Evolutionary conservation across 2,797 vertebrate genomes (phyloP), one percentile per base, ranked within the genome.

Genomic region (Hoplostethus atlanticus): DNA sequence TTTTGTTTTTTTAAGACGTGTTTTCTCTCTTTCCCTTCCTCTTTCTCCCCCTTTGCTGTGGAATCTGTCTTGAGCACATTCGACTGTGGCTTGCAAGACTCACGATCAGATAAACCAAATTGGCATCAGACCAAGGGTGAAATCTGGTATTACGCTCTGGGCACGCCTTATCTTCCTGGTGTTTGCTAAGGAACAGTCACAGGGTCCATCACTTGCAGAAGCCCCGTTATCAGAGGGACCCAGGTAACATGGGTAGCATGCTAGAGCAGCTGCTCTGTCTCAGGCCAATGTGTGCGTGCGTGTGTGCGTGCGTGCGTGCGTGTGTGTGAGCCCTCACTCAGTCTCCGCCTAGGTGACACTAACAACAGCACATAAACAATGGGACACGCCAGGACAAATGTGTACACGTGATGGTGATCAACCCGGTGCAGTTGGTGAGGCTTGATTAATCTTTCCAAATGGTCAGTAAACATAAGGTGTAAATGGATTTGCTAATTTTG

Each of bases 121-220:
- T 83, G 86, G 83, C 85, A 77, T 67, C 51, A 70, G 85, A 81
- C 86, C 82, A 81, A 79, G 81, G 77, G 72, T 85, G 84, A 90
- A 91, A 93, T 92, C 86, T 90, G 83, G 73, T 79, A 76, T 77
- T 89, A 87, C 46, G 63, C 74, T 76, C 63, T 65, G 80, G 84
- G 81, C 84, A 83, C 5, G 28, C 64, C 87, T 93, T 93, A 94
- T 94, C 92, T 85, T 79, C 71, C 82, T 38, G 58, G 80, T 91
- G 90, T 93, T 92, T 91, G 91, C 92, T 68, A 88, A 80, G 72
- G 64, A 73, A 84, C 83, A 90, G 89, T 87, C 89, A 88, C 86
- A 90, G 76, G 86, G 81, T 84, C 87, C 85, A 91, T 91, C 88
- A 88, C 85, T 91, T 57, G 80, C 84, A 84, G 88, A 84, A 68